Conservation (phyloP, 2,888 invertebrate species). For the Leptopilina myrica region DNA sequence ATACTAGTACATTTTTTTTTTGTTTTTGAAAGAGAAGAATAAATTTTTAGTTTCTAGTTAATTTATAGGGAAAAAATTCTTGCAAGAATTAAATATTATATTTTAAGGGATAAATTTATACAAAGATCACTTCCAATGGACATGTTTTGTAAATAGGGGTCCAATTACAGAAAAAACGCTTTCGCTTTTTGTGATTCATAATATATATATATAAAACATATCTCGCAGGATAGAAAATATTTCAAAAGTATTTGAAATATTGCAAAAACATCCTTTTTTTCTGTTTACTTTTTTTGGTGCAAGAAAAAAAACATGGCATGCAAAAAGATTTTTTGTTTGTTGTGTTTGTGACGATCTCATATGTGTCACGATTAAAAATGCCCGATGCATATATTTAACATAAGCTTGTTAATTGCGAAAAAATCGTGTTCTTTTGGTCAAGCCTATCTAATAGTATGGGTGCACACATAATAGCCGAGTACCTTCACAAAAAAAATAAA, state of each 20-base stretch:
- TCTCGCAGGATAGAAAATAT: conserved; percentile 54
- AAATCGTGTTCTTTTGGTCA: conserved; percentile 54
- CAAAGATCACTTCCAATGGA: conserved; percentile 54
- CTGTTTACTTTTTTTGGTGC: conserved; percentile 31
- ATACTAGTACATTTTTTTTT: conserved; percentile 63
- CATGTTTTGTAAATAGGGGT: conserved; percentile 63
- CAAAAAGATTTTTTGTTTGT: conserved; percentile 50
- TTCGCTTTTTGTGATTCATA: conserved; percentile 67
- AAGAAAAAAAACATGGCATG: conserved; percentile 41
- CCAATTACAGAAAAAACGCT: conserved; percentile 65
- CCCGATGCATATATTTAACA: conserved; percentile 40
- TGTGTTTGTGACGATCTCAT: conserved; percentile 62
- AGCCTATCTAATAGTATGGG: conserved; percentile 57
- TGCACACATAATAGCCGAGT: conserved; percentile 65
- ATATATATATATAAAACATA: conserved; percentile 59
- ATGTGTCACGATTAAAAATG: conserved; percentile 46
- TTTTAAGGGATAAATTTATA: not conserved
- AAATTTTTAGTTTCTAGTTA: conserved; percentile 51
- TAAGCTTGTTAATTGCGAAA: conserved; percentile 49
- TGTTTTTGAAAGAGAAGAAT: conserved; percentile 49
- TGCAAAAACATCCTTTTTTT: not conserved
- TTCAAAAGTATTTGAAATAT: not conserved
- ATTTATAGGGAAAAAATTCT: conserved; percentile 55
- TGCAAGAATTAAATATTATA: conserved; percentile 23
- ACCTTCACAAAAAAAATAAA: conserved; percentile 43